Conservation (phyloP, 30 jellyfish, hydroid and myxozoan genomes). For the Pseudorhiza aurosa region DNA sequence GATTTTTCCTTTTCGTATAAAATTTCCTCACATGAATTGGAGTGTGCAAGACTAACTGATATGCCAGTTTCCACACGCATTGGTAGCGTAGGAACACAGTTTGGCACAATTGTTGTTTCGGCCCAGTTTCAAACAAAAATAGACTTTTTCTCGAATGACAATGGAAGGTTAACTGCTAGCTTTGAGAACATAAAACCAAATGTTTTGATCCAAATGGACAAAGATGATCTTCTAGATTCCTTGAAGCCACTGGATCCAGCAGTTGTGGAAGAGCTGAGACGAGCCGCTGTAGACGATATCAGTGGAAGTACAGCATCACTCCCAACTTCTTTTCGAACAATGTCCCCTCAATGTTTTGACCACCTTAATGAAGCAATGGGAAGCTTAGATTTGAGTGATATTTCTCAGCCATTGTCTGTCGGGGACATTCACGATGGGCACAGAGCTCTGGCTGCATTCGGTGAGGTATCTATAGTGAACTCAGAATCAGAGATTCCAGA, state of each 20-base stretch:
- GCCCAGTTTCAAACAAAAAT: slow-evolving; percentile 61
- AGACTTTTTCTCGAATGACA: slow-evolving; percentile 35
- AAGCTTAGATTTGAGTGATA: neutral
- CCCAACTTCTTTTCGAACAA: slow-evolving; percentile 54
- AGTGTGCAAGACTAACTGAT: slow-evolving; percentile 12
- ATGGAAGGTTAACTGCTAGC: neutral
- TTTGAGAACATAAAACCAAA: slow-evolving; percentile 8
- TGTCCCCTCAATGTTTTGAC: slow-evolving; percentile 44
- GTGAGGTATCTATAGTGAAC: slow-evolving; percentile 36
- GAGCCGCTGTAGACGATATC: slow-evolving; percentile 89
- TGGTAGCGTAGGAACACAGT: slow-evolving; percentile 84
- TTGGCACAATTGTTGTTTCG: slow-evolving; percentile 53
- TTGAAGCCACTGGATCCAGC: slow-evolving; percentile 63
- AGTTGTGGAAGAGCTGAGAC: slow-evolving; percentile 80
- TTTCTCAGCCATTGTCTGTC: slow-evolving; percentile 41
- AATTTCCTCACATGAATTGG: slow-evolving; percentile 44
- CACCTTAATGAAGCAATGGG: slow-evolving; percentile 18
- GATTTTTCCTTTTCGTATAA: slow-evolving; percentile 80
- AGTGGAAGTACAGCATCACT: slow-evolving; percentile 56
- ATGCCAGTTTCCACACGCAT: slow-evolving; percentile 49
- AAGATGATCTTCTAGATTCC: slow-evolving; percentile 40
- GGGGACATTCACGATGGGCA: slow-evolving; percentile 55
- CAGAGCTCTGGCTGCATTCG: slow-evolving; percentile 93
- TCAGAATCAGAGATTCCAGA: slow-evolving; percentile 65
- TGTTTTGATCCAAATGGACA: slow-evolving; percentile 33